Percentiles rank a stretch among this genome's conserved stretches.
phyloP scores from a whole-genome alignment of 2,797 vertebrate genomes.

The Corythornis leucogaster region DNA sequence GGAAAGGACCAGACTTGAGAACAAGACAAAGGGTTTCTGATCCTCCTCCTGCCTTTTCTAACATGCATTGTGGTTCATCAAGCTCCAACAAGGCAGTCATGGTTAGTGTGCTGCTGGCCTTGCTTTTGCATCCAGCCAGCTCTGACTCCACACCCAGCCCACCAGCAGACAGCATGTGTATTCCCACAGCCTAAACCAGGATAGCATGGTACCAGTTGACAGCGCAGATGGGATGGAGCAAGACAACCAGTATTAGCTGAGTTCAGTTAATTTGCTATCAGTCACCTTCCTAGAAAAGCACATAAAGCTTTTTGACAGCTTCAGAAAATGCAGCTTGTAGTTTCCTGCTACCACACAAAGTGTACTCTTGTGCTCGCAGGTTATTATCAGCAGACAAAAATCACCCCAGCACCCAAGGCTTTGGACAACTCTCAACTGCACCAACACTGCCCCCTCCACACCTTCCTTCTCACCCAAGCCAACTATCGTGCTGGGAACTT shows the following conservation, averaged over 20 bases:
- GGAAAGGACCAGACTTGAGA: not conserved
- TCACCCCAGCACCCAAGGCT: not conserved
- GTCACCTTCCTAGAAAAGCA: not conserved
- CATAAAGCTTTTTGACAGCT: rapidly evolving
- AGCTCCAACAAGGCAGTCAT: not conserved
- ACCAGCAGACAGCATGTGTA: not conserved
- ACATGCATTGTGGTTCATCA: rapidly evolving
- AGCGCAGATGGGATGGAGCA: not conserved
- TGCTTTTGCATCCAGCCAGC: not conserved
- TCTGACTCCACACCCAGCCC: not conserved
- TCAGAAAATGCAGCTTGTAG: not conserved
- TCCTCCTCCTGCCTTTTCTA: not conserved
- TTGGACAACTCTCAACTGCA: not conserved
- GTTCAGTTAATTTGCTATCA: not conserved
- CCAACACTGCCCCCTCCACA: too few species aligned
- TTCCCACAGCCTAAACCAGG: not conserved
- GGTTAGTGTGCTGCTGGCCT: not conserved
- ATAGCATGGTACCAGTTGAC: not conserved
- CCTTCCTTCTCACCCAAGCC: too few species aligned
- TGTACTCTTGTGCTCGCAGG: not conserved
- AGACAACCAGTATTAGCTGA: not conserved
- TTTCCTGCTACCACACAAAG: not conserved
- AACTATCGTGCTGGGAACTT: too few species aligned
- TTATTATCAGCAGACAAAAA: not conserved
- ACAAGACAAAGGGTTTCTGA: not conserved